Conservation (phyloP, 2,113 vertebrate species). For the Ivindomyrus marchei region DNA sequence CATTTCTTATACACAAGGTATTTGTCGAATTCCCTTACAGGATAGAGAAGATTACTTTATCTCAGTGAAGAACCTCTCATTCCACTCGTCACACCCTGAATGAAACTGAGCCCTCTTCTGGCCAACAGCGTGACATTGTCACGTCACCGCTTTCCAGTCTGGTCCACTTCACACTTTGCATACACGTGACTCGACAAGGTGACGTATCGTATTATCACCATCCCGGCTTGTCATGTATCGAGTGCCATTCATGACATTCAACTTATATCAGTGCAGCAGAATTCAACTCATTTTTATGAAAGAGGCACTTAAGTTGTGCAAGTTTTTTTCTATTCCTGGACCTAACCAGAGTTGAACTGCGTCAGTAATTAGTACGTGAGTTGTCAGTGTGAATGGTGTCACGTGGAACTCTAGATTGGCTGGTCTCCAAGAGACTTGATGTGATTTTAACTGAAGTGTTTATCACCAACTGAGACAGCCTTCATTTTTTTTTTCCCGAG, state of each 20-base stretch:
- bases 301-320: not conserved
- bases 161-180: not conserved
- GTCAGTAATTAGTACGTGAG: conserved; percentile 42
- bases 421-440: conserved; percentile 26
- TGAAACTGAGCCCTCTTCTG: not conserved
- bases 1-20: not conserved
- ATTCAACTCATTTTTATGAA: not conserved
- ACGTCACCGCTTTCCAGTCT: not conserved
- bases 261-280: not conserved
- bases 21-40: not conserved
- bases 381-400: not conserved
- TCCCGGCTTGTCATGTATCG: not conserved
- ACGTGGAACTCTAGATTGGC: conserved; percentile 24
- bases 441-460: conserved; percentile 14
- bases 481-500: not conserved
- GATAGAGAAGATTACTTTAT: not conserved
- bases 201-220: not conserved
- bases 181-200: not conserved
- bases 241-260: not conserved
- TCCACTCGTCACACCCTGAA: not conserved
- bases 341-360: conserved; percentile 38
- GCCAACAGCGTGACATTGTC: not conserved
- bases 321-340: not conserved
- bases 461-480: not conserved
- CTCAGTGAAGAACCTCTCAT: not conserved